phyloP scores from a whole-genome alignment of 2,888 invertebrate species.

The Lithophane socia region DNA sequence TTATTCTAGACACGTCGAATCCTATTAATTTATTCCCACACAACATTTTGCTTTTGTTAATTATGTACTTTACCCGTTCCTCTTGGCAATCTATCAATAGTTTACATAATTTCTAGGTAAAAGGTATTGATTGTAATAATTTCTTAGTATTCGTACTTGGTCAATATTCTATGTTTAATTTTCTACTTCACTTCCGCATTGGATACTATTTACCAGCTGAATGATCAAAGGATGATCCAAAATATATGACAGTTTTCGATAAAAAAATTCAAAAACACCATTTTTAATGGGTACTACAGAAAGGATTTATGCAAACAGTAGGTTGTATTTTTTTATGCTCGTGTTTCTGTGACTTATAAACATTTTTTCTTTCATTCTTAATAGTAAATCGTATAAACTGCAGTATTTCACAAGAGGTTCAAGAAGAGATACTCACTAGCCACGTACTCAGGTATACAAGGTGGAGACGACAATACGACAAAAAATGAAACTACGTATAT shows the following conservation, averaged over 20 bases:
- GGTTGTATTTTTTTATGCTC: too few relatives aligned
- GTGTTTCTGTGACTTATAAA: too few relatives aligned
- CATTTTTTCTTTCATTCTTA: too few relatives aligned
- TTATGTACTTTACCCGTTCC: slow-evolving; percentile 33
- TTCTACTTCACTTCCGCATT: background rate
- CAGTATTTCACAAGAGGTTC: background rate
- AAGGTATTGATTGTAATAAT: slow-evolving; percentile 19
- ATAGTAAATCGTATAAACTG: background rate
- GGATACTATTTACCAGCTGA: background rate
- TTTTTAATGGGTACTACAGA: background rate
- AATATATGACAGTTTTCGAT: background rate
- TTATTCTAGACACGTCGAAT: slow-evolving; percentile 24
- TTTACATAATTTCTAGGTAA: slow-evolving; percentile 45
- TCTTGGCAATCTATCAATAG: slow-evolving; percentile 50
- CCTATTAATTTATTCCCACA: slow-evolving; percentile 53
- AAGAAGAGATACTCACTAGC: background rate
- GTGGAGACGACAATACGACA: too few relatives aligned
- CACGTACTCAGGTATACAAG: background rate
- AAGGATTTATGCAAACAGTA: background rate
- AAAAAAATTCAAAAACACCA: too few relatives aligned
- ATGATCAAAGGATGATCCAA: background rate
- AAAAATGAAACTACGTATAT: too few relatives aligned
- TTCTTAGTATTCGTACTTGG: slow-evolving; percentile 25
- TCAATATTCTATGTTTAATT: slow-evolving; percentile 15
- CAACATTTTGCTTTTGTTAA: slow-evolving; percentile 50